Evolutionary conservation across 2,113 vertebrate genomes (phyloP).

Genomic region (Martes martes): DNA sequence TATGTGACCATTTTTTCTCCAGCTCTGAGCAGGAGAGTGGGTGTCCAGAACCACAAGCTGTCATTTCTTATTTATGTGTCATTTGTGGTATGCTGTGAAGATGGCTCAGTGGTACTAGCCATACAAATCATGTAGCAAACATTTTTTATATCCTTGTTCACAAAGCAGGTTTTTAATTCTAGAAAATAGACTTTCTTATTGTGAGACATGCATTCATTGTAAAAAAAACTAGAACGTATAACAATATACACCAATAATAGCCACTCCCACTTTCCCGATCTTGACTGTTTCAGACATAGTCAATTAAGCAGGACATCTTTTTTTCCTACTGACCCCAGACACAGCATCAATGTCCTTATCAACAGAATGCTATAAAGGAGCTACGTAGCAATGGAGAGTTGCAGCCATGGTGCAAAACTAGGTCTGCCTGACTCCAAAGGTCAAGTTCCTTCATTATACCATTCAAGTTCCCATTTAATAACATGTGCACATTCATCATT

Average conservation of each 20-base stretch:
- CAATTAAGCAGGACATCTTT: neutral
- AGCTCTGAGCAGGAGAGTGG: neutral
- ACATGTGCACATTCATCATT: neutral
- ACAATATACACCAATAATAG: neutral
- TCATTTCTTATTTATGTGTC: neutral
- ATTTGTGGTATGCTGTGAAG: neutral
- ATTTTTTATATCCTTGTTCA: neutral
- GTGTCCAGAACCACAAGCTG: neutral
- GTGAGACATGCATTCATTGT: neutral
- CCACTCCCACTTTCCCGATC: neutral
- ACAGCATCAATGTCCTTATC: neutral
- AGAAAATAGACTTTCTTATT: neutral
- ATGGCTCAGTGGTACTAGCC: neutral
- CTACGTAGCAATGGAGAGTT: neutral
- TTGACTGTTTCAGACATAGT: neutral
- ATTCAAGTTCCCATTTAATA: neutral
- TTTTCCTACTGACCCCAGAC: neutral
- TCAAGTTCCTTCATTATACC: neutral
- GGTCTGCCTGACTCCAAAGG: neutral
- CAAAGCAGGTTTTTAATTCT: slow-evolving; percentile 24
- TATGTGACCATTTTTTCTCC: neutral
- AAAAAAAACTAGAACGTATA: neutral
- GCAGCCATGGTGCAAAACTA: neutral
- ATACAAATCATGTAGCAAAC: neutral
- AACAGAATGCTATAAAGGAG: neutral